Conservation (phyloP, 2,113 vertebrate species). For the Cathartes aura region DNA sequence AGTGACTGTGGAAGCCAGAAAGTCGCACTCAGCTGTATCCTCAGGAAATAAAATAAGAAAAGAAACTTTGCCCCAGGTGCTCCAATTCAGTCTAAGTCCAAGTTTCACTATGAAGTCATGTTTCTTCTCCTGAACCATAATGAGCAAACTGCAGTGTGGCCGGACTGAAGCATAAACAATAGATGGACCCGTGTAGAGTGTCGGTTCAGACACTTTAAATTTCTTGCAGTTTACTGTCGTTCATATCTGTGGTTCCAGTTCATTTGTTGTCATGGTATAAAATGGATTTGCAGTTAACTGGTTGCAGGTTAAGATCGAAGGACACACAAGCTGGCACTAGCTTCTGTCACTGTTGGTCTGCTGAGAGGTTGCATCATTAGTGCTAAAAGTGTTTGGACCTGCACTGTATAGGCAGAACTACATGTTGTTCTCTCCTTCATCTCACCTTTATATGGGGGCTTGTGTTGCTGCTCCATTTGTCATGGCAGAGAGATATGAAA, state of each 20-base stretch:
- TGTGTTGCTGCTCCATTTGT: not conserved
- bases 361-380: accelerated
- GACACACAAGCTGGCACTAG: not conserved
- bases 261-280: not conserved
- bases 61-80: constrained; percentile 70
- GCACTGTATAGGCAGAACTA: not conserved
- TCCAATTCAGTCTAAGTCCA: constrained; percentile 32
- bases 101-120: not conserved
- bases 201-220: accelerated
- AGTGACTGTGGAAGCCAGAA: constrained; percentile 60
- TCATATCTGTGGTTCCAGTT: not conserved
- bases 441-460: not conserved
- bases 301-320: not conserved
- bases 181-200: not conserved
- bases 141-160: not conserved
- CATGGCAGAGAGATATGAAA: not conserved
- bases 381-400: not conserved
- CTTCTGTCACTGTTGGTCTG: not conserved
- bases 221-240: not conserved
- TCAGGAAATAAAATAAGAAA: constrained; percentile 68
- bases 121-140: not conserved
- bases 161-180: not conserved
- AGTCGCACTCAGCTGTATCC: constrained; percentile 69
- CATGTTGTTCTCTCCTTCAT: not conserved
- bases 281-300: not conserved